Percentiles rank a stretch among this genome's conserved stretches.
Evolutionary conservation across 2,888 invertebrate genomes (phyloP).

Genomic region (Pseudococcus viburni): DNA sequence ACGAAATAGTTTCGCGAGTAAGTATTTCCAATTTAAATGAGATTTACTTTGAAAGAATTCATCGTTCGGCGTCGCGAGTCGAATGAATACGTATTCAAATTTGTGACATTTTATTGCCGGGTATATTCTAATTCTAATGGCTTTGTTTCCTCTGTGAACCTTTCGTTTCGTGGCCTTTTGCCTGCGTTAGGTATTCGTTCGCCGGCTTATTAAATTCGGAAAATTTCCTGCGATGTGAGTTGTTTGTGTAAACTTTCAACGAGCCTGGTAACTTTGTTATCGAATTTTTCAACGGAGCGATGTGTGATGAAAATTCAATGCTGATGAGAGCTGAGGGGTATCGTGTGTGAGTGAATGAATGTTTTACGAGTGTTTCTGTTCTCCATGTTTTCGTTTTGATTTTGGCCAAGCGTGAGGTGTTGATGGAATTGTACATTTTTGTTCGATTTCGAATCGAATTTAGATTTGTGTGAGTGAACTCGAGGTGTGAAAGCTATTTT

Average conservation of each 20-base stretch:
- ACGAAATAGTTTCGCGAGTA: not conserved
- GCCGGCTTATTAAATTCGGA: not conserved
- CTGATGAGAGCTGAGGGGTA: too few relatives aligned
- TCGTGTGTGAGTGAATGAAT: too few relatives aligned
- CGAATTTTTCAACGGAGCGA: not conserved
- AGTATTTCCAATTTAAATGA: not conserved
- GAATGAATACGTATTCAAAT: not conserved
- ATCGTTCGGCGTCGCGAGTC: not conserved
- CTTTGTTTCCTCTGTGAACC: not conserved
- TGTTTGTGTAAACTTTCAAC: not conserved
- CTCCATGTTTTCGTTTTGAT: too few relatives aligned
- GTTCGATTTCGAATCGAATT: too few relatives aligned
- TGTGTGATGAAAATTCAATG: too few relatives aligned
- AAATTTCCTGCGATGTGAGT: not conserved
- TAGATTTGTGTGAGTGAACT: too few relatives aligned
- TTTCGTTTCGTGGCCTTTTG: not conserved
- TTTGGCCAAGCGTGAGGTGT: too few relatives aligned
- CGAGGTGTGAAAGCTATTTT: too few relatives aligned
- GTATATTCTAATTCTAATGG: not conserved
- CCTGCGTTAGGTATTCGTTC: not conserved
- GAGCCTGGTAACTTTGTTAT: not conserved
- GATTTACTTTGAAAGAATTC: not conserved
- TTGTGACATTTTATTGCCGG: not conserved
- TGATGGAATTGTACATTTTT: too few relatives aligned
- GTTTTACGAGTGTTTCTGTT: too few relatives aligned